A percentile compares a stretch with the other conserved stretches of the same genome.
Conservation (phyloP, 2,888 invertebrate genomes). For the Brenthis ino region DNA sequence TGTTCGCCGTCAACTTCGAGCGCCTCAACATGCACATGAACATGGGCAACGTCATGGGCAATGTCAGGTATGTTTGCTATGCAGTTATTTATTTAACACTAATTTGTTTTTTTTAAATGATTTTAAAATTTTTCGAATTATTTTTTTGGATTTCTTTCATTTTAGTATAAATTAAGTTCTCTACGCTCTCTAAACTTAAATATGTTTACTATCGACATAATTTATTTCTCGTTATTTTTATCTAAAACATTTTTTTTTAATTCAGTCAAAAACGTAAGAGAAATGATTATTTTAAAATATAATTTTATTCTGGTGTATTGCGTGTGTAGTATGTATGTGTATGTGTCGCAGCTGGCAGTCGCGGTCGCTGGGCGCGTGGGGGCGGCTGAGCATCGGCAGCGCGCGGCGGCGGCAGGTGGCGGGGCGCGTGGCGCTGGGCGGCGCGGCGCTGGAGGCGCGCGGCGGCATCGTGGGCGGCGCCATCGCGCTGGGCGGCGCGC, state of each 20-base stretch:
- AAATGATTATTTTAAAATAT: no score
- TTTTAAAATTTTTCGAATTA: background rate
- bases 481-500: conserved; percentile 94
- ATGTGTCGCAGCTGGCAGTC: conserved; percentile 89
- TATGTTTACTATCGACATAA: no score
- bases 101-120: background rate
- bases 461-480: conserved; percentile 99
- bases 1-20: conserved; percentile 98
- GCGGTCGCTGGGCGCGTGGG: conserved; percentile 95
- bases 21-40: conserved; percentile 98
- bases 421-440: conserved; percentile 92
- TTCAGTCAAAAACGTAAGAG: no score
- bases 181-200: no score
- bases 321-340: no score
- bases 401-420: conserved; percentile 96
- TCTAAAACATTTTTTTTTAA: no score
- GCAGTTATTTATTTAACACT: background rate
- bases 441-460: conserved; percentile 96
- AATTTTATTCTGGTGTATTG: no score
- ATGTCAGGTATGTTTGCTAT: conserved; percentile 87
- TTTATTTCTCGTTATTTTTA: no score
- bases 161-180: background rate
- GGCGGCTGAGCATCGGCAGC: conserved; percentile 95
- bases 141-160: conserved; percentile 13
- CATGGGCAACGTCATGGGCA: conserved; percentile 99